A percentile compares a stretch with the other conserved stretches of the same genome.
These are phyloP conservation scores for Anthopleura xanthogrammica DNA, from an alignment of 92 coral and sea anemone species.

Conservation along the genomic window DNA sequence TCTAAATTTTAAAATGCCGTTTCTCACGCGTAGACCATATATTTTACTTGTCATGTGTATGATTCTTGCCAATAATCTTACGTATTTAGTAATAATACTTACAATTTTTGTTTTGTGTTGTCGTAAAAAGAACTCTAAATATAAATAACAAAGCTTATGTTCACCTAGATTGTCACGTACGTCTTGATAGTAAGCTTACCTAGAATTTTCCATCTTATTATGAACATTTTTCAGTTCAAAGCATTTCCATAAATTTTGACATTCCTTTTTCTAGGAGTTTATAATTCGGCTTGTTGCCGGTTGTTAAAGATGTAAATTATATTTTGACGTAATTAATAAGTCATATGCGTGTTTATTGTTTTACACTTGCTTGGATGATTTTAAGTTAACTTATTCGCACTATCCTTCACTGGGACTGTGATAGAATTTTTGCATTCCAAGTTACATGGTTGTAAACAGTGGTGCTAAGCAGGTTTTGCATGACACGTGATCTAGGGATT, in stretches of 20 bases:
- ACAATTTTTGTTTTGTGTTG: neutral
- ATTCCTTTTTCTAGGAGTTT: neutral
- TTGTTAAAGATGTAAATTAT: constrained; percentile 2
- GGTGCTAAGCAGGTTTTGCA: too few species aligned
- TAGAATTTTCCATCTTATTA: too few species aligned
- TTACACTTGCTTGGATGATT: neutral
- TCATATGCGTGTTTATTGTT: neutral
- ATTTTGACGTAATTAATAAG: neutral
- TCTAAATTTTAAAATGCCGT: neutral
- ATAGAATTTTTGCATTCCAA: neutral
- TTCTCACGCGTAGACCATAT: neutral
- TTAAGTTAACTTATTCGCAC: neutral
- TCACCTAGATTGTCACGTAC: neutral
- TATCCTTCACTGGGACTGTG: constrained; percentile 3
- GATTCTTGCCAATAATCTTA: neutral
- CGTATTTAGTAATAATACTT: neutral
- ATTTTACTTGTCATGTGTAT: neutral
- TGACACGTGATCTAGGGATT: too few species aligned
- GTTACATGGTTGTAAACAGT: too few species aligned
- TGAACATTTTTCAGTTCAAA: neutral
- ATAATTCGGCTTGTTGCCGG: neutral
- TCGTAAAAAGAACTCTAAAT: neutral
- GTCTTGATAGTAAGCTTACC: too few species aligned
- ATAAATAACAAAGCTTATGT: neutral
- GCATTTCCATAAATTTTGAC: neutral